Conservation (phyloP, 1,140 invertebrate species). For the Caerostris extrusa region DNA sequence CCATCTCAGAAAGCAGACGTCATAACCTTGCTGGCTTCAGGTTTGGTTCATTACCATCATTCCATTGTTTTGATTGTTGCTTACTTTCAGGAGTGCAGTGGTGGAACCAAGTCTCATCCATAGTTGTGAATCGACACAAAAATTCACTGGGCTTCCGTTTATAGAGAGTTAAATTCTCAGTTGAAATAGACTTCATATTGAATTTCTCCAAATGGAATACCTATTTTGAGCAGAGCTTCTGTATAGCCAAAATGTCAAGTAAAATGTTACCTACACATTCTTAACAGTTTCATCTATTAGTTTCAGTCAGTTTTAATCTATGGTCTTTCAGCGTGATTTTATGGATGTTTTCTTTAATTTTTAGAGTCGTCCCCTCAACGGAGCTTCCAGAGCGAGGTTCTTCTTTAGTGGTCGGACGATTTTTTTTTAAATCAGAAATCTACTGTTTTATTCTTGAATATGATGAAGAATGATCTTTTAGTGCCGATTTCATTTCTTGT, state of each 20-base stretch:
- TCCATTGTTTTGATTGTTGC: constrained; percentile 54
- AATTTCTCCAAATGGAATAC: constrained; percentile 5
- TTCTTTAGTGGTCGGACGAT: not conserved
- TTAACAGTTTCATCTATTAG: not conserved
- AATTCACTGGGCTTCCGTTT: not conserved
- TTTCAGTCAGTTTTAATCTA: not conserved
- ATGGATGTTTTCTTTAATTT: not conserved
- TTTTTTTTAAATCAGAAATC: constrained; percentile 23
- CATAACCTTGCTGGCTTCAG: not conserved
- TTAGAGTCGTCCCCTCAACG: not conserved
- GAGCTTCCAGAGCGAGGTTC: not conserved
- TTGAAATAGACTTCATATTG: not conserved
- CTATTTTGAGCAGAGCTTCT: not conserved
- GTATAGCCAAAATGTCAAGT: not conserved
- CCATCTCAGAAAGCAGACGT: constrained; percentile 15
- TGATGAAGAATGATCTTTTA: not conserved
- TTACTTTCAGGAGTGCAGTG: constrained; percentile 30
- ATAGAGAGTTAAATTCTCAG: not conserved
- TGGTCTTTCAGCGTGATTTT: constrained; percentile 7
- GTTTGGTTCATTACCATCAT: not conserved
- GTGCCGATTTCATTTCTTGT: not conserved
- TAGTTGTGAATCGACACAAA: not conserved
- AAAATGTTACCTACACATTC: not conserved
- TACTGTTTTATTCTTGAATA: constrained; percentile 6
- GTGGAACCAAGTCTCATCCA: constrained; percentile 51